Conservation (phyloP, 2,797 vertebrate genomes). For the Pseudochromis fuscus region DNA sequence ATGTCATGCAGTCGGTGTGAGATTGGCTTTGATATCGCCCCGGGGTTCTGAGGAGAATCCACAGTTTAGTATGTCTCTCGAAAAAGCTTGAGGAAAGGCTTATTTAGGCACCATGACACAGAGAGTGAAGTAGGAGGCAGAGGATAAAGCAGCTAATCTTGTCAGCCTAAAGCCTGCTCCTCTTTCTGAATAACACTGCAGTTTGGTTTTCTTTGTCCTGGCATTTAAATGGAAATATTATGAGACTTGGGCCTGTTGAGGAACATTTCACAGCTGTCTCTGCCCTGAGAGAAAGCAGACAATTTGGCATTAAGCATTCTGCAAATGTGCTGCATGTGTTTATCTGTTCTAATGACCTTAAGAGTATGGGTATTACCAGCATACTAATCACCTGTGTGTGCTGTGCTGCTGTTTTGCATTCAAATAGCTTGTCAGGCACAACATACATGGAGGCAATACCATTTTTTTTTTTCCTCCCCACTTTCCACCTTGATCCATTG, state of each 20-base stretch:
- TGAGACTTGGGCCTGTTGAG: slow-evolving; percentile 73
- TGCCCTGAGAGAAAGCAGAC: slow-evolving; percentile 77
- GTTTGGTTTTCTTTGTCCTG: slow-evolving; percentile 79
- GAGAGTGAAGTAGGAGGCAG: slow-evolving; percentile 77
- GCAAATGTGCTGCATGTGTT: slow-evolving; percentile 79
- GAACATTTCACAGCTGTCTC: slow-evolving; percentile 79
- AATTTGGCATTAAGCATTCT: slow-evolving; percentile 79
- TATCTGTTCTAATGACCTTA: slow-evolving; percentile 85
- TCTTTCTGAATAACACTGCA: slow-evolving; percentile 75
- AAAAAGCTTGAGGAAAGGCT: slow-evolving; percentile 74
- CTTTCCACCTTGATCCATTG: slow-evolving; percentile 31
- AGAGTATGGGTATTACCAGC: slow-evolving; percentile 77
- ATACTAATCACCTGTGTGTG: slow-evolving; percentile 78
- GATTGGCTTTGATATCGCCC: slow-evolving; percentile 62
- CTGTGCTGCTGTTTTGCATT: slow-evolving; percentile 70
- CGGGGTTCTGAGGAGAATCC: slow-evolving; percentile 59
- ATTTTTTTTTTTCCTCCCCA: slow-evolving; percentile 11
- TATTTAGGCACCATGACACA: slow-evolving; percentile 76
- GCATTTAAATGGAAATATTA: slow-evolving; percentile 81
- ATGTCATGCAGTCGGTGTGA: slow-evolving; percentile 50
- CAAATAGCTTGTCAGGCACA: slow-evolving; percentile 50
- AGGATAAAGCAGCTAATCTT: slow-evolving; percentile 83
- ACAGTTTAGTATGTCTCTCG: slow-evolving; percentile 70
- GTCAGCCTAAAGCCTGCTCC: slow-evolving; percentile 78
- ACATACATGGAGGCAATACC: slow-evolving; percentile 51